A percentile compares a stretch with the other conserved stretches of the same genome.
phyloP scores from a whole-genome alignment of 2,888 invertebrate species.

The Lithodes maja region DNA sequence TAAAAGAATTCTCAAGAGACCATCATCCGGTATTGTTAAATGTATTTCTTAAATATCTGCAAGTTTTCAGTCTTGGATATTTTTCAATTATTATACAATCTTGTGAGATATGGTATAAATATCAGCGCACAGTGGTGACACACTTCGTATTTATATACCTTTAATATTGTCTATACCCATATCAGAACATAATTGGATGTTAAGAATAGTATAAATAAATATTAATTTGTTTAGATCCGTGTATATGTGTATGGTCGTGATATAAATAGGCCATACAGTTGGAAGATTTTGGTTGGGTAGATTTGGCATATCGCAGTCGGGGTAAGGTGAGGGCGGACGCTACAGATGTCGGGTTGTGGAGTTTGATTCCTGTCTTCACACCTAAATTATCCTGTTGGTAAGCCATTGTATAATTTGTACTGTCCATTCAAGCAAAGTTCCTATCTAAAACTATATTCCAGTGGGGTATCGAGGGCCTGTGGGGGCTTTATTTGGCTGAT shows the following conservation, averaged over 20 bases:
- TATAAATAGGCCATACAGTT: neutral
- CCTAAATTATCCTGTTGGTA: slow-evolving; percentile 33
- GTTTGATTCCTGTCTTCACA: slow-evolving; percentile 41
- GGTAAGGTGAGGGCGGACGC: slow-evolving; percentile 29
- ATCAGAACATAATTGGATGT: too few species aligned
- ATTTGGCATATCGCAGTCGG: slow-evolving; percentile 29
- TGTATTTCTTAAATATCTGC: neutral
- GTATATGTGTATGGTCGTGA: neutral
- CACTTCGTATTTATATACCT: neutral
- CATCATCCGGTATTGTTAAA: too few species aligned
- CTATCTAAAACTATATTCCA: too few species aligned
- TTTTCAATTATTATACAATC: neutral
- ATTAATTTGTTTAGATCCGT: too few species aligned
- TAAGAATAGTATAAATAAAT: too few species aligned
- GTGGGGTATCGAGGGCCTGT: too few species aligned
- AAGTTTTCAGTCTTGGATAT: neutral
- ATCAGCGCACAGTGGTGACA: neutral
- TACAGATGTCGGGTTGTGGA: slow-evolving; percentile 49
- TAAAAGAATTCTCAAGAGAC: too few species aligned
- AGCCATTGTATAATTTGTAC: neutral
- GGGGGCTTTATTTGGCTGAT: too few species aligned
- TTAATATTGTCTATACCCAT: neutral
- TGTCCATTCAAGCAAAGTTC: neutral
- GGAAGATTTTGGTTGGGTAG: neutral
- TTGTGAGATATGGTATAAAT: neutral